Base-by-base conservation (phyloP, 2,797 vertebrate species). In the Epinephelus malabaricus region DNA sequence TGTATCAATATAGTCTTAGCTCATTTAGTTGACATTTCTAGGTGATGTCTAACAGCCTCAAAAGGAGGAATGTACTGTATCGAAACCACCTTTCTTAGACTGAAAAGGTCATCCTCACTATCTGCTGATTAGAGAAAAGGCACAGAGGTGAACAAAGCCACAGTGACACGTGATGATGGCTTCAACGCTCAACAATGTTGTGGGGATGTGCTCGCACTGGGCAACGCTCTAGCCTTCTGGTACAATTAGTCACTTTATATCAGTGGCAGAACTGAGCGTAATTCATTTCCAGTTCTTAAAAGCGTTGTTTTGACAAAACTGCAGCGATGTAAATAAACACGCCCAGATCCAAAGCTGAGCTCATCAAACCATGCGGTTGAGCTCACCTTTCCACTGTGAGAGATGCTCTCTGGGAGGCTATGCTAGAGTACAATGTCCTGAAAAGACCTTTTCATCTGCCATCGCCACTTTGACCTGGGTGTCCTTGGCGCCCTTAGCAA, bases 81-180 rank as follows among this genome's bases (percentile, higher is more conserved):
- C 66, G 17, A 56, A 40, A 40, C 3, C 40, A 40, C 40, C 40
- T 40, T 40, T 40, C 11, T 40, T 12, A 10, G 40, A 10, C 40
- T 50, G 78, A 64, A 89, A 89, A 91, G 86, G 82, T 91, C 85
- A 82, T 51, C 67, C 58, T 88, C 86, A 90, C 90, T 77, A 89
- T 81, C 76, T 8, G 62, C 79, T 87, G 79, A 86, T 90, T 87
- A 91, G 77, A 76, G 66, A 64, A 73, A 79, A 84, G 65, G 75
- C 76, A 64, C n/a, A 21, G 73, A 51, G 74, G 79, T 21, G 74
- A 84, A 81, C 82, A 85, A 88, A 88, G 72, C 77, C 62, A 63
- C 63, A 6, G 50, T 51, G 79, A 83, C 86, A 59, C 23, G 10
- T 78, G 80, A 86, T 61, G 78, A 89, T 71, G 81, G 72, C 79